Evolutionary conservation across 2,888 invertebrate genomes (phyloP).

Genomic region (Polyommatus iphigenia): DNA sequence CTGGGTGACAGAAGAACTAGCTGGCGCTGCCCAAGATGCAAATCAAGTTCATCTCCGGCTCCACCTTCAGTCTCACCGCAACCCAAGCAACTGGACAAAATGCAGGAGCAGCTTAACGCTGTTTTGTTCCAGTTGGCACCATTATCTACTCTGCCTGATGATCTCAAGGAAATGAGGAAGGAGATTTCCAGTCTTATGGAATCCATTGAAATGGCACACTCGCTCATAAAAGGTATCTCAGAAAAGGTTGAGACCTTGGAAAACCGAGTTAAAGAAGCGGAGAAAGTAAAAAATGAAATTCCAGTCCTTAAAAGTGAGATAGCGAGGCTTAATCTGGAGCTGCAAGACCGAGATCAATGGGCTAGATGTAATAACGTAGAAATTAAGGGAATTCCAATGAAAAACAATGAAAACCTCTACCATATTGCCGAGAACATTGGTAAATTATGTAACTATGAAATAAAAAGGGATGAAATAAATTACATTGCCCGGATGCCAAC

Average conservation of each 20-base stretch:
- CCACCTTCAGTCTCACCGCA: not conserved
- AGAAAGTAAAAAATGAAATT: not conserved
- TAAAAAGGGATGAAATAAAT: not conserved
- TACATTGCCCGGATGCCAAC: not conserved
- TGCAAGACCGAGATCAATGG: slow-evolving; percentile 1
- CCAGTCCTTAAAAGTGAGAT: not conserved
- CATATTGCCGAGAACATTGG: not conserved
- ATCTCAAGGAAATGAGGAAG: not conserved
- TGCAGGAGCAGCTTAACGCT: not conserved
- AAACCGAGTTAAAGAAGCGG: not conserved
- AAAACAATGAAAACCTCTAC: not conserved
- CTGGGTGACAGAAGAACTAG: not conserved
- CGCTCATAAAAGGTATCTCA: not conserved
- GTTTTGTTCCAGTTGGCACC: not conserved
- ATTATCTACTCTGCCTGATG: not conserved
- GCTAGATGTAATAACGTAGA: slow-evolving; percentile 1
- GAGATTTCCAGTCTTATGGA: not conserved
- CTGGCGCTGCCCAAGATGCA: slow-evolving; percentile 4
- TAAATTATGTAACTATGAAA: not conserved
- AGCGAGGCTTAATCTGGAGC: not conserved
- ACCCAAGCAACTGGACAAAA: not conserved
- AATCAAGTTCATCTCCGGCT: slow-evolving; percentile 3
- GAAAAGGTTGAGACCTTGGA: not conserved
- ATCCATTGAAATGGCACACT: not conserved
- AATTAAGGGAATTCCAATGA: not conserved